These are phyloP conservation scores for Belgica antarctica DNA, from an alignment of 2,888 invertebrate genomes.

Conservation along the genomic window DNA sequence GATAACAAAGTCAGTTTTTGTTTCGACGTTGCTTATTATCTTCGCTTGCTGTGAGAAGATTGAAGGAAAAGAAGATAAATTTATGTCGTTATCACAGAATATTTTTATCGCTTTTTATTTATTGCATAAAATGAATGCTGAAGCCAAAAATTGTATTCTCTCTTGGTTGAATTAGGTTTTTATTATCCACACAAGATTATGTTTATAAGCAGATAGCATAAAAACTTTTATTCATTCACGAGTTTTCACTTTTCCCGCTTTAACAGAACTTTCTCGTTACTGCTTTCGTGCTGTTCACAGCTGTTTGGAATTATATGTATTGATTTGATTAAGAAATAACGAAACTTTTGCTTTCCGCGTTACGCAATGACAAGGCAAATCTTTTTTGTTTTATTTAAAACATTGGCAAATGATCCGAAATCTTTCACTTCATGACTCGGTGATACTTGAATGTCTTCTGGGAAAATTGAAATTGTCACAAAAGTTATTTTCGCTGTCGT, in stretches of 20 bases:
- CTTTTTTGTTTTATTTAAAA: background rate
- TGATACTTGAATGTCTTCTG: background rate
- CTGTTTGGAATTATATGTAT: conserved; percentile 21
- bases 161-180: background rate
- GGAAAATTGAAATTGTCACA: background rate
- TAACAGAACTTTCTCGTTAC: background rate
- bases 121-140: conserved; percentile 28
- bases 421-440: background rate
- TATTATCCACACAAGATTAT: background rate
- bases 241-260: background rate
- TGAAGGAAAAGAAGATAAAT: background rate
- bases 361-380: conserved; percentile 8
- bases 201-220: background rate
- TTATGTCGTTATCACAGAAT: conserved; percentile 18
- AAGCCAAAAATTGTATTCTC: background rate
- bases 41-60: background rate
- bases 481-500: no score
- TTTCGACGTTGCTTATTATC: background rate
- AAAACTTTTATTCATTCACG: conserved; percentile 16
- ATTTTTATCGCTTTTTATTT: conserved; percentile 29
- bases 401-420: background rate
- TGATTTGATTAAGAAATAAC: background rate
- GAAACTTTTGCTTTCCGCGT: background rate
- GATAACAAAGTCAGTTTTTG: no score
- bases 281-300: background rate